Percentiles rank a stretch among this genome's conserved stretches.
phyloP scores from a whole-genome alignment of 2,888 invertebrate species.

The Brenthis ino region DNA sequence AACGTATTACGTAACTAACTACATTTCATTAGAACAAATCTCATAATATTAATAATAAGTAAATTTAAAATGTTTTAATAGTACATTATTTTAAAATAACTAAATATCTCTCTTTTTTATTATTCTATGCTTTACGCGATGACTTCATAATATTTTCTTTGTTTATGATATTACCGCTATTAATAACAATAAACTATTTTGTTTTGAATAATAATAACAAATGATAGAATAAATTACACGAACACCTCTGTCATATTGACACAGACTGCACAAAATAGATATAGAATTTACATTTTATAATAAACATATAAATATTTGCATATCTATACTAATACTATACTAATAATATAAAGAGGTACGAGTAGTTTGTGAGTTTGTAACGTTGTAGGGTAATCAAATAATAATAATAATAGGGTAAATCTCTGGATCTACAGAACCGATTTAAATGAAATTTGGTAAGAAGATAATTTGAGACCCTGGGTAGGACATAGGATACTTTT shows the following conservation, averaged over 20 bases:
- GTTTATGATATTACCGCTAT: constrained; percentile 6
- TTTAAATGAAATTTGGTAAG: too few species aligned
- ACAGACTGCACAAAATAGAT: neutral
- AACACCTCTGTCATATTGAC: neutral
- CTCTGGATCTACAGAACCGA: too few species aligned
- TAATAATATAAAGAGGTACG: too few species aligned
- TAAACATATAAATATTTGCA: neutral
- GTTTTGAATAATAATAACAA: neutral
- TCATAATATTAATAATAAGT: too few species aligned
- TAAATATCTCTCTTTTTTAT: neutral
- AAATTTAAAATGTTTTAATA: neutral
- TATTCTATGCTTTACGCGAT: neutral
- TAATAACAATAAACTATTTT: constrained; percentile 2
- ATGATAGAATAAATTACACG: neutral
- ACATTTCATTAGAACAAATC: too few species aligned
- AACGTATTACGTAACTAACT: too few species aligned
- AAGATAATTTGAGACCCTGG: too few species aligned
- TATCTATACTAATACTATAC: too few species aligned
- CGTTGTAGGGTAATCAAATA: too few species aligned
- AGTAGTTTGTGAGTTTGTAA: too few species aligned
- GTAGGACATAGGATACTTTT: too few species aligned
- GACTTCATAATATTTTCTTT: constrained; percentile 6
- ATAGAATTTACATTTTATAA: neutral
- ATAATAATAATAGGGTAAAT: too few species aligned
- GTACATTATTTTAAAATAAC: neutral